These are phyloP conservation scores for Neosilurus hyrtlii DNA, from an alignment of 2,797 vertebrate genomes.

Conservation along the genomic window DNA sequence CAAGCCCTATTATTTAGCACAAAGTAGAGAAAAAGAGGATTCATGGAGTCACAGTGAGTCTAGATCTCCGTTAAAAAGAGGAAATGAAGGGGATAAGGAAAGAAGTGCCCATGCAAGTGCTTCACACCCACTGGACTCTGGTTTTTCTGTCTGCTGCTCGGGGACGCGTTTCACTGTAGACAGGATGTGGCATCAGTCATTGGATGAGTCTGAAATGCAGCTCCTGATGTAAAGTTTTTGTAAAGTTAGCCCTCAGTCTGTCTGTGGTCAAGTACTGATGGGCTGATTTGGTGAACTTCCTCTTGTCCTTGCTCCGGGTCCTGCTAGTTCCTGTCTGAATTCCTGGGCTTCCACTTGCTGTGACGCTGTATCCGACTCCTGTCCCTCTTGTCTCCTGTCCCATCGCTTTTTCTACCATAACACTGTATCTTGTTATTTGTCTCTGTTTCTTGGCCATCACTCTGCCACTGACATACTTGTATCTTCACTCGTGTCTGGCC, in stretches of 20 bases:
- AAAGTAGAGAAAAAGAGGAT: constrained; percentile 1
- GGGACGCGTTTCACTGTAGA: not conserved
- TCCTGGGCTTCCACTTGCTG: constrained; percentile 27
- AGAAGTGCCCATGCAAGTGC: constrained; percentile 26
- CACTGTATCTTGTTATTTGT: not conserved
- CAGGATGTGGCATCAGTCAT: not conserved
- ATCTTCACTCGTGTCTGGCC: constrained; percentile 47
- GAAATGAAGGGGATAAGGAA: constrained; percentile 10
- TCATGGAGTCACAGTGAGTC: constrained; percentile 65
- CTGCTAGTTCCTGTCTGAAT: constrained; percentile 12
- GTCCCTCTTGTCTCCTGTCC: not conserved
- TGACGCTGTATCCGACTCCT: constrained; percentile 31
- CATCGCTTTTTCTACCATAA: constrained; percentile 3
- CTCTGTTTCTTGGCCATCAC: not conserved
- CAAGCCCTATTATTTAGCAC: constrained; percentile 39
- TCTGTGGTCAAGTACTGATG: constrained; percentile 24
- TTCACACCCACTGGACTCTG: not conserved
- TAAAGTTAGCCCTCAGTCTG: constrained; percentile 2
- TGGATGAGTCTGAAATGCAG: constrained; percentile 9
- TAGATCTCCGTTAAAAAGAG: constrained; percentile 36
- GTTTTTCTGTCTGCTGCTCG: not conserved
- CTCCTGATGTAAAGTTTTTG: not conserved
- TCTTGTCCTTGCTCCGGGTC: constrained; percentile 27
- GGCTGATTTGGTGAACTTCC: constrained; percentile 39
- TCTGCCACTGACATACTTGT: constrained; percentile 31